Base-by-base conservation (phyloP, 1,140 invertebrate genomes). In the Drosophila malerkotliana region DNA sequence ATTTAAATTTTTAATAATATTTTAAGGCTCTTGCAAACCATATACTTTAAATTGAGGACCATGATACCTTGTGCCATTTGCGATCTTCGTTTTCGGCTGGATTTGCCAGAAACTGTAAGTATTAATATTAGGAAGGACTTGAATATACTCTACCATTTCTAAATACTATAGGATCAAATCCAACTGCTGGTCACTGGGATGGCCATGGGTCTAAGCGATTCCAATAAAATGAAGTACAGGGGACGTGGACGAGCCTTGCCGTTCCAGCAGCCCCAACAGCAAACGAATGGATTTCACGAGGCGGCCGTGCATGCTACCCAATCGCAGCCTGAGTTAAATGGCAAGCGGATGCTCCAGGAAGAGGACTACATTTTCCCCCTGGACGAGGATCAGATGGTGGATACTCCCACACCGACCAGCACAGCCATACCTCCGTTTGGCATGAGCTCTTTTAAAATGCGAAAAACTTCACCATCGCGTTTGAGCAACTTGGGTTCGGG, bases 21-120 rank as follows among this genome's bases (percentile, higher is more conserved):
- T 18, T 18, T 18, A 18, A 91, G 90, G 51, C 84, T 93, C 32
- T 92, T 94, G 52, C 93, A 97, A 94, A 95, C 95, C 57, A 94
- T 98, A 24, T 98, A 95, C 91, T 98, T 98, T 77, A 98, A 98
- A 92, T 92, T 98, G 32, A 94, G 97, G 44, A 93, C 95, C 45
- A 95, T 97, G 94, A 94, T 95, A 28, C 97, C 97, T 0, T 98
- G 97, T 92, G 95, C 96, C 56, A 92, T 98, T 9, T 95, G 95
- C 73, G 95, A 96, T 91, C 84, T 98, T 18, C 94, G 94, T 69
- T 97, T 98, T 90, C 93, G 94, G 82, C 93, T 98, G 4, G 96
- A 96, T 77, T 92, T 97, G 63, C 96, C 97, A 0, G 97, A 98
- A 90, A 94, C 95, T 53, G 92, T 92, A 74, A 83, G 78, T 61